Evolutionary conservation across 2,113 vertebrate genomes (phyloP).

Genomic region (Sorex araneus): DNA sequence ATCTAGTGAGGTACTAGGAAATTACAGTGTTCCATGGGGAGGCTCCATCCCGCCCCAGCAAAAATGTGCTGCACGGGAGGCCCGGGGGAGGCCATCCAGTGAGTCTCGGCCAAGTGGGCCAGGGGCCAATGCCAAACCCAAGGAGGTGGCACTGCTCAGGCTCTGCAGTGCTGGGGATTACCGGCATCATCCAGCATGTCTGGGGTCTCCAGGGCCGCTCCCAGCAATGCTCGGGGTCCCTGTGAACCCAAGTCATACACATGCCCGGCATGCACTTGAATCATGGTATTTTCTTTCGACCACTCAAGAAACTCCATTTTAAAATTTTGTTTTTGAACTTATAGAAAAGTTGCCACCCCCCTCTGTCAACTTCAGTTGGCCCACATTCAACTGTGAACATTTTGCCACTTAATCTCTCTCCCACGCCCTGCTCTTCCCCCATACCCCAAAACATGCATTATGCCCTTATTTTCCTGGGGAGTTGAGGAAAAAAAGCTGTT

Average conservation of each 20-base stretch:
- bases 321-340: conserved; percentile 3
- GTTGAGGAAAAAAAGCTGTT: background rate
- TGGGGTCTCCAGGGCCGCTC: too few relatives aligned
- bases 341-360: background rate
- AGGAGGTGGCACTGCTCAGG: too few relatives aligned
- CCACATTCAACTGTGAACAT: background rate
- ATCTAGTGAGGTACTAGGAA: background rate
- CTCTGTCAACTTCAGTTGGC: background rate
- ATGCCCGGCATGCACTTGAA: too few relatives aligned
- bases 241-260: too few relatives aligned
- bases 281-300: too few relatives aligned
- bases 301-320: background rate
- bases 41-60: too few relatives aligned
- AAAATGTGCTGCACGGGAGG: too few relatives aligned
- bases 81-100: background rate
- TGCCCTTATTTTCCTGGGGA: background rate
- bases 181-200: too few relatives aligned
- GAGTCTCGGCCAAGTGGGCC: background rate
- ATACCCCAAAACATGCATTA: background rate
- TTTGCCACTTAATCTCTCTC: background rate
- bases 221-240: too few relatives aligned
- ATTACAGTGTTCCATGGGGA: too few relatives aligned
- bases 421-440: background rate
- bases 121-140: background rate
- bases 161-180: too few relatives aligned